These are phyloP conservation scores for Pseudomyrmex pallidus DNA, from an alignment of 1,140 invertebrate genomes.

Conservation along the genomic window DNA sequence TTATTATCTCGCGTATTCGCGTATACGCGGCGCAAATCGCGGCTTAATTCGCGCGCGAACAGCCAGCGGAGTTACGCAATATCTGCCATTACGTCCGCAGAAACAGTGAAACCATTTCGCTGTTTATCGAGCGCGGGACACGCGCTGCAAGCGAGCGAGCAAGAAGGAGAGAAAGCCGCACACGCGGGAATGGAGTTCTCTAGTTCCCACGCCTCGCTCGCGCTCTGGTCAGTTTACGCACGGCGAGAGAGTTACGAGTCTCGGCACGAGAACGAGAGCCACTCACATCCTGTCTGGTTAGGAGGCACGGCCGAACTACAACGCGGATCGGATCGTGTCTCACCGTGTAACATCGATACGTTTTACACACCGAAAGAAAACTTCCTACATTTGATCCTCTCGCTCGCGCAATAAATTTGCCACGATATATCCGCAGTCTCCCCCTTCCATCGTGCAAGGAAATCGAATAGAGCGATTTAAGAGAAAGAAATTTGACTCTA, in stretches of 20 bases:
- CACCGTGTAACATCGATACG: background rate
- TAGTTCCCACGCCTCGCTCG: constrained; percentile 60
- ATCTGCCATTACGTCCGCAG: constrained; percentile 36
- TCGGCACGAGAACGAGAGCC: background rate
- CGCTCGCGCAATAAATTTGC: background rate
- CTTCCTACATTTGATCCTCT: background rate
- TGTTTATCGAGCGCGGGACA: constrained; percentile 6
- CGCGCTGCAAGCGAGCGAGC: background rate
- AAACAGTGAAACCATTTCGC: constrained; percentile 43
- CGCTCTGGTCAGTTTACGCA: constrained; percentile 23
- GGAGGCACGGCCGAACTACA: background rate
- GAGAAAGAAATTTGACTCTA: background rate
- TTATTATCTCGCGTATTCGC: constrained; percentile 33
- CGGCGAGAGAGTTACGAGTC: constrained; percentile 10
- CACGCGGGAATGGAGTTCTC: constrained; percentile 28
- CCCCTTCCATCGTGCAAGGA: background rate
- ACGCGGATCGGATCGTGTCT: background rate
- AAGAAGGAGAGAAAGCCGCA: constrained; percentile 21
- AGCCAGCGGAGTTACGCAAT: constrained; percentile 45
- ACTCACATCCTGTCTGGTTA: background rate
- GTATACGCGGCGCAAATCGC: constrained; percentile 10
- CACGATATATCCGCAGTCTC: no score
- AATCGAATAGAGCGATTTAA: background rate
- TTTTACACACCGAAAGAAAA: background rate
- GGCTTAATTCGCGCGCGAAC: constrained; percentile 60